A percentile compares a stretch with the other conserved stretches of the same genome.
These are phyloP conservation scores for Gisinianus flammeolus DNA, from an alignment of 2,888 invertebrate genomes.

Conservation along the genomic window DNA sequence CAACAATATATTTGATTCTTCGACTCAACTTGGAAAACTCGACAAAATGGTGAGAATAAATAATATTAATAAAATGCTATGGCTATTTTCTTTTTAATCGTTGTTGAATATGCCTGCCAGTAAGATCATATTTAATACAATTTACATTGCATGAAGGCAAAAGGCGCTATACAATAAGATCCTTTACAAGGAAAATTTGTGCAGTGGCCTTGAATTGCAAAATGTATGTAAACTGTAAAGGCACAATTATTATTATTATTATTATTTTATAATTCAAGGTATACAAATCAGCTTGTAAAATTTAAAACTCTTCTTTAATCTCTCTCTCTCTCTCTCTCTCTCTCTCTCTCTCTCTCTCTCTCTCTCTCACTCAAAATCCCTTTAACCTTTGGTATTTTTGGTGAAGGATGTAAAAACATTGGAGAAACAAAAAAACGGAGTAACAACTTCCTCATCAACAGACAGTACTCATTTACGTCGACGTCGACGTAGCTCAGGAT, in stretches of 20 bases:
- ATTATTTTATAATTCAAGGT: too few relatives aligned
- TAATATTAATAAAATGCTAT: too few relatives aligned
- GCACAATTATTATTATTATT: too few relatives aligned
- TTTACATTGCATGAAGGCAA: neutral
- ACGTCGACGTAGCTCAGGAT: constrained; percentile 24
- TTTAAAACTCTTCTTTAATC: too few relatives aligned
- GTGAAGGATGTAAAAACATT: constrained; percentile 4
- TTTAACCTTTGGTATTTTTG: too few relatives aligned
- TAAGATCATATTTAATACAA: neutral
- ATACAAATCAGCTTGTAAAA: too few relatives aligned
- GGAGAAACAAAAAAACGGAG: constrained; percentile 19
- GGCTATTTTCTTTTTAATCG: too few relatives aligned
- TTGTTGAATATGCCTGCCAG: neutral
- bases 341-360: too few relatives aligned
- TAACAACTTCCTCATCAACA: neutral
- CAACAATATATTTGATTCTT: neutral
- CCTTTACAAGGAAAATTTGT: neutral
- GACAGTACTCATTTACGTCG: constrained; percentile 7
- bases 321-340: too few relatives aligned
- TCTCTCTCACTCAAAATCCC: neutral
- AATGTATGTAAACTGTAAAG: too few relatives aligned
- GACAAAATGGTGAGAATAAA: neutral
- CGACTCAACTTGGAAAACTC: neutral
- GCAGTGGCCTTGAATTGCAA: neutral
- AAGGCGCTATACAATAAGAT: too few relatives aligned